Base-by-base conservation (phyloP, 2,888 invertebrate genomes). In the Eumerus sabulonum region DNA sequence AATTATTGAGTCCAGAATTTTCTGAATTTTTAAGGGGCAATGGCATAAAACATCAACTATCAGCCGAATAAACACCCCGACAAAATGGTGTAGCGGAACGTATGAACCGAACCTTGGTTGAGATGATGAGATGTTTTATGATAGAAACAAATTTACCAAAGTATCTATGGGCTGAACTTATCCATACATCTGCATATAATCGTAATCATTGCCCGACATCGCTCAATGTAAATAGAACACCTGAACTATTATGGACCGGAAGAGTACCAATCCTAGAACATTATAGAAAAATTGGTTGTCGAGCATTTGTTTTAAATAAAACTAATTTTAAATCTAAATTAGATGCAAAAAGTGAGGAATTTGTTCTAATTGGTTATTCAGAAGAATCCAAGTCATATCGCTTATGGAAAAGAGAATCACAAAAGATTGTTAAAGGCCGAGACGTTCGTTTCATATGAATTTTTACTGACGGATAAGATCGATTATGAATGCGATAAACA, bases 81-180 rank as follows among this genome's bases (percentile, higher is more conserved):
- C 51, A 51, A 51, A 51, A 51, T 12, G 38, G 38, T 14, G 38
- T 53, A 16, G 53, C 53, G 11, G 53, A 54, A n/a, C 51, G 51
- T 5, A 51, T 51, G 50, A 50, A 50, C 19, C 50, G 50, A 7
- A 50, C 50, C n/a, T n/a, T 38, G 16, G 51, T 53, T n/a, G 53
- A 54, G 38, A 40, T 54, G 53, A 40, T 38, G 2, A 36, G 40
- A 14, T 74, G 82, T 9, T 83, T 86, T 74, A 45, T 86, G 18
- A 47, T 79, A 0, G 66, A 83, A 14, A 57, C 76, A 44, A 67
- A 73, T 12, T 42, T 84, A 9, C 83, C 36, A 83, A 85, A 60
- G 36, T 36, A 71, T n/a, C 53, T 82, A 14, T 83, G 83, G 48
- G 82, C 62, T 17, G 76, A 77, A 5, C 70, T 67, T 13, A 38